Base-by-base conservation (phyloP, 2,888 invertebrate genomes). In the Choreutis nemorana region DNA sequence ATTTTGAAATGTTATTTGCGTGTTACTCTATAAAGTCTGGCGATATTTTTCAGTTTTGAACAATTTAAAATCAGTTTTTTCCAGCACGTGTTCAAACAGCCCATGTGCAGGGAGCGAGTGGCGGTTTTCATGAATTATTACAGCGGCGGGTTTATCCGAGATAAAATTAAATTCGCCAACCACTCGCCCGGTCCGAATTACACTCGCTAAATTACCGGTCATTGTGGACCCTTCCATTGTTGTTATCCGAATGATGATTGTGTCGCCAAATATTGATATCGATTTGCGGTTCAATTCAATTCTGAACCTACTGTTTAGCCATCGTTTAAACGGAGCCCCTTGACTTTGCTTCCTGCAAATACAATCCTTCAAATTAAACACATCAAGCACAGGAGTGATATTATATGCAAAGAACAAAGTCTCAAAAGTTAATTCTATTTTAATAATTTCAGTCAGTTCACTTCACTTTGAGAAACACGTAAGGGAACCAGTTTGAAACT, bases 101-200 rank as follows among this genome's bases (percentile, higher is more conserved):
- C 6, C 14, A 26, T 7, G 8, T 14, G 9, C n/a, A n/a, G 8
- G 14, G 5, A 8, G n/a, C 15, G 8, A n/a, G 39, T 37, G 44
- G 47, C 42, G 48, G 50, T 59, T 50, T 53, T 43, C 51, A 62
- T 66, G 59, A 67, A 60, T 62, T 60, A 64, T 64, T 57, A 46
- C 50, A 45, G 41, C 34, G 41, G 37, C 46, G 42, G 55, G 57
- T 51, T 61, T 57, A 56, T 51, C 50, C 56, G 44, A 48, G 56
- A 61, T 67, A 61, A 65, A 67, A 68, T 71, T 63, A 58, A 67
- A 67, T 63, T 64, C 48, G 48, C 48, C 55, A 54, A 57, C 52
- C 50, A 51, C 48, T 44, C 47, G 49, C 44, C 34, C 38, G n/a
- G 42, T 50, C 48, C 41, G 53, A 54, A 62, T 65, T 61, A 61